Base-by-base conservation (phyloP, 2,113 vertebrate genomes). In the Cettia cetti region DNA sequence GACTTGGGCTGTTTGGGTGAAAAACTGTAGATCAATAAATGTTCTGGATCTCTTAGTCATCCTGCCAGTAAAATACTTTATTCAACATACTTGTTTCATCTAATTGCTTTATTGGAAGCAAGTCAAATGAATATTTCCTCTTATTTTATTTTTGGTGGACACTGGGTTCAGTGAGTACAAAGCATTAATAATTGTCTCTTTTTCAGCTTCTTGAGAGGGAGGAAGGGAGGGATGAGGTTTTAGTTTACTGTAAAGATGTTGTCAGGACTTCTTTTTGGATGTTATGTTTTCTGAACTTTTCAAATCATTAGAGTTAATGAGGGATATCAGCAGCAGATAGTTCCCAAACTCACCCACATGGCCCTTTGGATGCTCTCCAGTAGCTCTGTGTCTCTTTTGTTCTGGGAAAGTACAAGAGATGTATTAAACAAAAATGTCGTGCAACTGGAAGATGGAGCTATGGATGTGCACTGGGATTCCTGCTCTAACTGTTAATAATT, bases 91-190 rank as follows among this genome's bases (percentile, higher is more conserved):
- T 94, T 76, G 9, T 97, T 95, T 95, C 76, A 94, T 92, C 95
- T 97, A 97, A 97, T 96, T 96, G 95, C 83, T 83, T 95, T 95
- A 61, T 80, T 97, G 97, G 97, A 97, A 95, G 68, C 65, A 60
- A 88, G 65, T 97, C 97, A 97, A 91, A 95, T 90, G 16, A 71
- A 13, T 92, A 69, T 81, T 92, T 94, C 56, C 49, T 95, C 71
- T 65, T 80, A 50, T 19, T 94, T 94, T 90, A 80, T 92, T 95
- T 95, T 82, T 72, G 69, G 33, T 50, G 44, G 69, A 37, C 50
- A 31, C 28, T 83, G 45, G 50, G 57, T 40, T 90, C 68, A 61
- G 7, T 23, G 49, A 80, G 45, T 78, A 85, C 70, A 26, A 93
- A 82, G 59, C 72, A 71, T 94, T 82, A 91, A 33, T 53, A 92